These are phyloP conservation scores for Merops nubicus DNA, from an alignment of 2,113 vertebrate species.

Conservation along the genomic window DNA sequence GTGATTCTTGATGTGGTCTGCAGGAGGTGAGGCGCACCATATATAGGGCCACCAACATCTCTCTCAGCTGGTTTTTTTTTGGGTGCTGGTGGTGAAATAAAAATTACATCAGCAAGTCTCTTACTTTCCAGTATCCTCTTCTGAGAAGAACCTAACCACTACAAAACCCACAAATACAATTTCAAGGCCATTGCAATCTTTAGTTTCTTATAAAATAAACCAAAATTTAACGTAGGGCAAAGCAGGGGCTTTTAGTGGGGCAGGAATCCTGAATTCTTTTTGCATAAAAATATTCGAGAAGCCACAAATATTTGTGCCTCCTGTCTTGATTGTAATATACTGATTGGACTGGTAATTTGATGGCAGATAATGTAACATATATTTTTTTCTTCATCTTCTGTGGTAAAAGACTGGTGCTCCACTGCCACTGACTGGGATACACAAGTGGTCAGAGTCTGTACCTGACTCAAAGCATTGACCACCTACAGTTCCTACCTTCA, in stretches of 20 bases:
- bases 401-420: not conserved
- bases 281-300: not conserved
- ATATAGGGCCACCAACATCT: slow-evolving; percentile 68
- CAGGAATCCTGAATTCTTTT: not conserved
- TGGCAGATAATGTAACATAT: not conserved
- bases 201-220: slow-evolving; percentile 52
- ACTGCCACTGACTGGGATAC: not conserved
- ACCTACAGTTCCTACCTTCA: not conserved
- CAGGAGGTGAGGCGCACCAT: slow-evolving; percentile 50
- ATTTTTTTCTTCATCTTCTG: not conserved
- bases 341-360: not conserved
- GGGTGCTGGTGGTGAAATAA: slow-evolving; percentile 31
- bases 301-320: not conserved
- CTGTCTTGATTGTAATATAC: not conserved
- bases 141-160: slow-evolving; percentile 80
- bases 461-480: not conserved
- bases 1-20: slow-evolving; percentile 32
- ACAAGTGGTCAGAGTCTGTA: not conserved
- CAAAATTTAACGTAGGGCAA: not conserved
- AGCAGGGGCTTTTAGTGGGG: not conserved
- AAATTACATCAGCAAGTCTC: slow-evolving; percentile 78
- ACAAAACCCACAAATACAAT: slow-evolving; percentile 66
- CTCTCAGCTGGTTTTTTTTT: not conserved
- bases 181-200: slow-evolving; percentile 15
- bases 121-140: slow-evolving; percentile 77